These are phyloP conservation scores for Holcopasites calliopsidis DNA, from an alignment of 1,140 invertebrate species.

Conservation along the genomic window DNA sequence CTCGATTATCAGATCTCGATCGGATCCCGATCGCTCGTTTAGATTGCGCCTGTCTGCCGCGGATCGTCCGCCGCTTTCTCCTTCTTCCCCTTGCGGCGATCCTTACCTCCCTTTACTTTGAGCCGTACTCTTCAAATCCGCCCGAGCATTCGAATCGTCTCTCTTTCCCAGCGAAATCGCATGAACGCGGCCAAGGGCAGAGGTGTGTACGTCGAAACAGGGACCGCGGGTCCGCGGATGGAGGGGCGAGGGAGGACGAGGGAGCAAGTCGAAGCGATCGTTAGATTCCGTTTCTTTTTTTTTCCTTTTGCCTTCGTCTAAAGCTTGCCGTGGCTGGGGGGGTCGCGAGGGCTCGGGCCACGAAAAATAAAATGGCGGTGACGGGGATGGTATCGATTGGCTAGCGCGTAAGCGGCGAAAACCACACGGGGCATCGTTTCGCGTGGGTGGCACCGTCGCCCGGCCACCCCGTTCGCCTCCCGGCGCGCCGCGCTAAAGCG, in stretches of 20 bases:
- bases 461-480: constrained; percentile 25
- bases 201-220: not conserved
- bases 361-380: constrained; percentile 73
- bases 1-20: constrained; percentile 77
- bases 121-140: no score
- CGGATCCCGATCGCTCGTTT: constrained; percentile 68
- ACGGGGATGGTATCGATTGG: constrained; percentile 74
- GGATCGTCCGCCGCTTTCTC: not conserved
- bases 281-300: constrained; percentile 27
- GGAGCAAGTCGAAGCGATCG: constrained; percentile 19
- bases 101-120: not conserved
- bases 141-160: no score
- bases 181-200: no score
- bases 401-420: constrained; percentile 51
- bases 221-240: not conserved
- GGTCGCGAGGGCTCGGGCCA: constrained; percentile 54
- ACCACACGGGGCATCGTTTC: constrained; percentile 55
- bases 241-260: not conserved
- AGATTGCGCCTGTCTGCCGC: constrained; percentile 57
- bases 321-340: constrained; percentile 10
- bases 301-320: no score
- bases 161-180: no score
- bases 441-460: constrained; percentile 23
- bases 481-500: constrained; percentile 53
- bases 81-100: not conserved